Conservation (phyloP, 2,797 vertebrate species). For the Silurus lanzhouensis region DNA sequence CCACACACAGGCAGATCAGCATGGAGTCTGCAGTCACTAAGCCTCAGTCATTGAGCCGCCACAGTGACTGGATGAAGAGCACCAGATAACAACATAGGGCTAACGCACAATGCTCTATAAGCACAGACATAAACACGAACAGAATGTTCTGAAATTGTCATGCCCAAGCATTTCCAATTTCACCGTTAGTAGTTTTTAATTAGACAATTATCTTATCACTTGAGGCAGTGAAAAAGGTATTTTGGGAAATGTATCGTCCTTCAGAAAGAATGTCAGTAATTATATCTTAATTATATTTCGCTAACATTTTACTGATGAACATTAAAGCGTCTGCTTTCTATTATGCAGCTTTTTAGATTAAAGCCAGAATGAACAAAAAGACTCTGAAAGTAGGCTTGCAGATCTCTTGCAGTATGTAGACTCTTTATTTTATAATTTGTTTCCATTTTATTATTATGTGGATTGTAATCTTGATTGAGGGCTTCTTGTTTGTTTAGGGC, state of each 20-base stretch:
- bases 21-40: constrained; percentile 7
- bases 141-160: constrained; percentile 8
- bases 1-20: constrained; percentile 22
- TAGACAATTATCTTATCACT: constrained; percentile 15
- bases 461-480: background rate
- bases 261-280: background rate
- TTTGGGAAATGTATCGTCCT: background rate
- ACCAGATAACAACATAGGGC: background rate
- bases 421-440: background rate
- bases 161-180: constrained; percentile 27
- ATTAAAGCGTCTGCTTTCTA: constrained; percentile 25
- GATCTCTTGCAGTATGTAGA: background rate
- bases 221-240: constrained; percentile 6
- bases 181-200: constrained; percentile 45
- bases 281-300: constrained; percentile 24
- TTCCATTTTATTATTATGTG: background rate
- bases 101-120: background rate
- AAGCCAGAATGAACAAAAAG: background rate
- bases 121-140: constrained; percentile 7
- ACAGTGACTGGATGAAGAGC: background rate
- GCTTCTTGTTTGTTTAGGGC: background rate
- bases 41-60: constrained; percentile 1
- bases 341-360: background rate
- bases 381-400: constrained; percentile 7
- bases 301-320: constrained; percentile 9